Evolutionary conservation across 2,888 invertebrate species (phyloP).

Genomic region (Thereva unica): DNA sequence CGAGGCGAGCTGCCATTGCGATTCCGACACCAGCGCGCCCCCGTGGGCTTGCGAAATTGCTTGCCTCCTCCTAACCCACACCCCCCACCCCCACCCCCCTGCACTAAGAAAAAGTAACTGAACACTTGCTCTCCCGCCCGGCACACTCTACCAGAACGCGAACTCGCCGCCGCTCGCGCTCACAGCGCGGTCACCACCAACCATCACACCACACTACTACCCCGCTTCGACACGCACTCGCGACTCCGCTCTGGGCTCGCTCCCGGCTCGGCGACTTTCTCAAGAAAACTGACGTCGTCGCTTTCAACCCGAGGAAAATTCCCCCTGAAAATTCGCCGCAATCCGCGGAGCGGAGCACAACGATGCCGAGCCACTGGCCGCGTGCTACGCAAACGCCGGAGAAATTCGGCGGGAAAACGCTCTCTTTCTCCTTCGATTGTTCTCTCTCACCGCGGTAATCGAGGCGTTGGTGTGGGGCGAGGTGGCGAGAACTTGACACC

Average conservation of each 20-base stretch:
- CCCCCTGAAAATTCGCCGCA: constrained; percentile 12
- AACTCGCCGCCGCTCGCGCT: too few species aligned
- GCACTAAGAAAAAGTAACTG: constrained; percentile 1
- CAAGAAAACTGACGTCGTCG: constrained; percentile 34
- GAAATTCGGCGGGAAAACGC: constrained; percentile 13
- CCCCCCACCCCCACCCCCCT: constrained; percentile 9
- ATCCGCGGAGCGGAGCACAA: not conserved
- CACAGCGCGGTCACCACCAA: too few species aligned
- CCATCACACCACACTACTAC: too few species aligned
- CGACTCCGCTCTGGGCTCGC: too few species aligned
- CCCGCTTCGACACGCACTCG: too few species aligned
- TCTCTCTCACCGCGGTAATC: not conserved
- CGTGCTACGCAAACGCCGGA: constrained; percentile 13
- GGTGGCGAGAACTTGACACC: constrained; percentile 31
- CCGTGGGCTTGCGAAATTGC: constrained; percentile 16
- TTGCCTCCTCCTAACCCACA: constrained; percentile 21
- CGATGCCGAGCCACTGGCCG: constrained; percentile 18
- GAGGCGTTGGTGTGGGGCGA: constrained; percentile 29
- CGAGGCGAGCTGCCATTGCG: constrained; percentile 34
- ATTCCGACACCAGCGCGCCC: constrained; percentile 4
- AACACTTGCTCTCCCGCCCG: constrained; percentile 31
- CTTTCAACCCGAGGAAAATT: constrained; percentile 22
- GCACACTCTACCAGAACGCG: not conserved
- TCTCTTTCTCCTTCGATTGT: too few species aligned
- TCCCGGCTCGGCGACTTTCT: constrained; percentile 2